phyloP scores from a whole-genome alignment of 2,113 vertebrate species.

The Cyphomyrus discorhynchus region DNA sequence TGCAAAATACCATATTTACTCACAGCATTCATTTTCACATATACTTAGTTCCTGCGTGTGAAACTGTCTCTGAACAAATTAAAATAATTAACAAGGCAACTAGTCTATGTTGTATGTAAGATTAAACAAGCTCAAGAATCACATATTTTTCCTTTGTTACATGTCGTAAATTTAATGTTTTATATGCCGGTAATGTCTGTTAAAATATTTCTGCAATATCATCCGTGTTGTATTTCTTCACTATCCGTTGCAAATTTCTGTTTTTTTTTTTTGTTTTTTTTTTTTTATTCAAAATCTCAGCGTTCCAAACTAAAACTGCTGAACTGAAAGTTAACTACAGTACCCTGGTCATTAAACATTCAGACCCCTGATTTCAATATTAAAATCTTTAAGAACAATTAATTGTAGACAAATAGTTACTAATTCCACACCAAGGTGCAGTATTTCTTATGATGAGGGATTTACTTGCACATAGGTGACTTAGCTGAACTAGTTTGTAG shows the following conservation, averaged over 20 bases:
- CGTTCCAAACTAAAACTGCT: not conserved
- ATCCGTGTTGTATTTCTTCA: not conserved
- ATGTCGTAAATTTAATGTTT: not conserved
- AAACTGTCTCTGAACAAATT: not conserved
- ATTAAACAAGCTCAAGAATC: not conserved
- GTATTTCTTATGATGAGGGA: not conserved
- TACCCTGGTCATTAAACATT: not conserved
- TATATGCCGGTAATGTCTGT: not conserved
- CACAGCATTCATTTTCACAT: not conserved
- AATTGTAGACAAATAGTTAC: not conserved
- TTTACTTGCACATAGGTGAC: not conserved
- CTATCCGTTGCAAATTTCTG: not conserved
- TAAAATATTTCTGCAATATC: not conserved
- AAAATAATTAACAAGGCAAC: not conserved
- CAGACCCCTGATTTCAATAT: not conserved
- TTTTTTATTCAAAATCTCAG: not conserved
- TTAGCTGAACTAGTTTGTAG: not conserved
- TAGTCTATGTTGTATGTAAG: not conserved
- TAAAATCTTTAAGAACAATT: not conserved
- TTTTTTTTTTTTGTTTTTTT: not conserved
- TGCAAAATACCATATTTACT: not conserved
- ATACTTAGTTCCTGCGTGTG: not conserved
- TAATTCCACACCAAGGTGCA: not conserved
- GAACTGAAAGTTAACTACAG: not conserved
- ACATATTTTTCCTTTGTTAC: not conserved